These are phyloP conservation scores for Cheirogaleus medius DNA, from an alignment of 2,113 vertebrate genomes.

Conservation along the genomic window DNA sequence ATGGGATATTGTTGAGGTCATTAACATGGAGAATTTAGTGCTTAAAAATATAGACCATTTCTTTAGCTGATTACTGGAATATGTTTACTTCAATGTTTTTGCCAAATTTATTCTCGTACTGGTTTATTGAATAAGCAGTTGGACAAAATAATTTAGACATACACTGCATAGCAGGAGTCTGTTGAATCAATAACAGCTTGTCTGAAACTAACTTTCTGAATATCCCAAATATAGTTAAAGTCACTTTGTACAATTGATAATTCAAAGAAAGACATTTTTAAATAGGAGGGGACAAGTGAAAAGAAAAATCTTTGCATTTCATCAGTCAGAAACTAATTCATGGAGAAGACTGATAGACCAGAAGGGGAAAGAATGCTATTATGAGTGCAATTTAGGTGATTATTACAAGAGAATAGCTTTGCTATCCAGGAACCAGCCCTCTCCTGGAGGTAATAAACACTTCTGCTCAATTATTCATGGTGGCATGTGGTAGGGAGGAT, in stretches of 20 bases:
- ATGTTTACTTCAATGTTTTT: background rate
- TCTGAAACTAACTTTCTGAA: background rate
- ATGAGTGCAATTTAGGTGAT: background rate
- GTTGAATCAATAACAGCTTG: background rate
- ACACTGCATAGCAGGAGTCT: background rate
- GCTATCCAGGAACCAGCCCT: background rate
- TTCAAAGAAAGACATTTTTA: background rate
- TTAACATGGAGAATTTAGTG: background rate
- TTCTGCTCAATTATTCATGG: background rate
- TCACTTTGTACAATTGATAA: background rate
- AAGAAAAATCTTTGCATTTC: background rate
- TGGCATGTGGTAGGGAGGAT: background rate
- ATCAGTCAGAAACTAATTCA: background rate
- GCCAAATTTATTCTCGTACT: background rate
- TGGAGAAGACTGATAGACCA: background rate
- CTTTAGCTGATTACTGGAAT: background rate
- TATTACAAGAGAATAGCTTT: background rate
- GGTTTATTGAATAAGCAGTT: background rate
- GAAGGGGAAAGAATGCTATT: background rate
- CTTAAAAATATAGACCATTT: background rate
- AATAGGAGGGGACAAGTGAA: background rate
- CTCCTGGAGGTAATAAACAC: background rate
- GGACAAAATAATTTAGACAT: background rate
- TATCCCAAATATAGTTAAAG: background rate
- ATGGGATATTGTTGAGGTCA: background rate